These are phyloP conservation scores for Galeopterus variegatus DNA, from an alignment of 2,113 vertebrate species.

Conservation along the genomic window DNA sequence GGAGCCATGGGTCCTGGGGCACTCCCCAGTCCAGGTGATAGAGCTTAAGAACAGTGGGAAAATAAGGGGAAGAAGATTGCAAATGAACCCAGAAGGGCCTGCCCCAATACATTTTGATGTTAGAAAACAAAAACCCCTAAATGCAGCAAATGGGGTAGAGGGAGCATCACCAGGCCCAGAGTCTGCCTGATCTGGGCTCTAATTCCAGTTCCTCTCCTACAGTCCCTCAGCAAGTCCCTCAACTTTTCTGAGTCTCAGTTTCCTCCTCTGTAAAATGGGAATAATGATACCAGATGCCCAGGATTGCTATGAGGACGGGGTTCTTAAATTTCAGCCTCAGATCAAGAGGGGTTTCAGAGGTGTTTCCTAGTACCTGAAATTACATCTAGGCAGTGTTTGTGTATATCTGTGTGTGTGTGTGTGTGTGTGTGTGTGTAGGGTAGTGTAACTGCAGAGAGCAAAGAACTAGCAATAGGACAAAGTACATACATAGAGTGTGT, in stretches of 20 bases:
- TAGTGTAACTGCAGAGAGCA: background rate
- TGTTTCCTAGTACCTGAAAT: background rate
- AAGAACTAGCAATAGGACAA: rapidly evolving
- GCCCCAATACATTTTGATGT: rapidly evolving
- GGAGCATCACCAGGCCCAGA: background rate
- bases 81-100: background rate
- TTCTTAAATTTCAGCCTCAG: background rate
- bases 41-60: rapidly evolving
- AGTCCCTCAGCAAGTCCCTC: background rate
- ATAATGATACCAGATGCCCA: rapidly evolving
- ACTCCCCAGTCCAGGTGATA: rapidly evolving
- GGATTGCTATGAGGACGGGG: background rate
- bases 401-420: background rate
- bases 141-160: background rate
- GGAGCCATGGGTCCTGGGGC: background rate
- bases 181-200: background rate
- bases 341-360: background rate
- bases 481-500: rapidly evolving
- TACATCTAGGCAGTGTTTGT: rapidly evolving
- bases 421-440: too few relatives aligned
- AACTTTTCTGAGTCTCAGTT: background rate
- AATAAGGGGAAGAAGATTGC: rapidly evolving
- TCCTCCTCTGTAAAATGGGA: background rate
- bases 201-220: too few relatives aligned
- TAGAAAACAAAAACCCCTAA: background rate